Evolutionary conservation across 2,797 vertebrate species (phyloP).

Genomic region (Poeciliopsis gracilis): DNA sequence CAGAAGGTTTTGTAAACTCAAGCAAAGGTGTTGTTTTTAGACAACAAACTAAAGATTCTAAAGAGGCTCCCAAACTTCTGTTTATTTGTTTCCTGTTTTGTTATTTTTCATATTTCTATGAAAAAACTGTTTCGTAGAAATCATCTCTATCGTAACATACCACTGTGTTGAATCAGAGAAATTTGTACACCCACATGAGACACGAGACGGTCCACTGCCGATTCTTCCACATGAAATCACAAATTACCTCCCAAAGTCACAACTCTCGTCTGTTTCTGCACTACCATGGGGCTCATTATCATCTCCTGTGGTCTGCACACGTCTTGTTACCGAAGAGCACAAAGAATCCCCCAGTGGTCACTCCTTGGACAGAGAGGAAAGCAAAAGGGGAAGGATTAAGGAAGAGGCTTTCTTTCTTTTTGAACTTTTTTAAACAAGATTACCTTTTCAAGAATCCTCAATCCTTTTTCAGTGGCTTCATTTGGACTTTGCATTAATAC

Average conservation of each 20-base stretch:
- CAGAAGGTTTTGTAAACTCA: too few species aligned
- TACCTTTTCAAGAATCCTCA: conserved; percentile 66
- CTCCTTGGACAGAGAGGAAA: conserved; percentile 30
- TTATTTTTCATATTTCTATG: not conserved
- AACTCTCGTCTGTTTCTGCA: conserved; percentile 29
- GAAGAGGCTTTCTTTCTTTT: conserved; percentile 45
- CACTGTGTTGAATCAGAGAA: not conserved
- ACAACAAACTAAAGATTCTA: too few species aligned
- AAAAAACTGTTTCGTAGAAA: not conserved
- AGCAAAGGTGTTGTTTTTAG: too few species aligned
- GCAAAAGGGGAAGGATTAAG: conserved; percentile 48
- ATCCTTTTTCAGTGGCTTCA: conserved; percentile 49
- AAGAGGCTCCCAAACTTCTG: too few species aligned
- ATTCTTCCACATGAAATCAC: conserved; percentile 40
- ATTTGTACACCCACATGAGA: not conserved
- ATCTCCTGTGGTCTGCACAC: conserved; percentile 20
- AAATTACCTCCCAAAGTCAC: conserved; percentile 43
- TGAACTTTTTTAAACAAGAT: conserved; percentile 66
- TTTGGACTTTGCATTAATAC: not conserved
- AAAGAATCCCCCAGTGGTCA: conserved; percentile 34
- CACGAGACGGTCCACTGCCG: conserved; percentile 34
- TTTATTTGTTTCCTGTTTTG: too few species aligned
- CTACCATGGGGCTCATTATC: conserved; percentile 24
- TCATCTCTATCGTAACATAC: not conserved
- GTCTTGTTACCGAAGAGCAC: conserved; percentile 44